phyloP scores from a whole-genome alignment of 2,888 invertebrate species.

The Sthenelais limicola region DNA sequence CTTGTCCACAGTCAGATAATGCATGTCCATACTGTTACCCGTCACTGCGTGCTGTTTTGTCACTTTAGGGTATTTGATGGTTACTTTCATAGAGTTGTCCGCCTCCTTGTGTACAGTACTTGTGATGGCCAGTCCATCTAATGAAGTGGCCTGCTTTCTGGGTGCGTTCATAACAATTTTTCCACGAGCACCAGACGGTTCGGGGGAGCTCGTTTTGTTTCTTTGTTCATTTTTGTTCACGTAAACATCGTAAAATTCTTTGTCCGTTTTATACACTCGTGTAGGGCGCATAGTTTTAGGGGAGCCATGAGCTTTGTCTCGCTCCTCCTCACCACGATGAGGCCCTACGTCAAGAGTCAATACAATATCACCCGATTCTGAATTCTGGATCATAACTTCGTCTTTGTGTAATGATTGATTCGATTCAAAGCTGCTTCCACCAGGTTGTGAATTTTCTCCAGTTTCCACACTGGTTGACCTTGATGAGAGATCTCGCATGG shows the following conservation, averaged over 20 bases:
- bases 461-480: constrained; percentile 31
- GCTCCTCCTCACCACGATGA: not conserved
- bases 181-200: not conserved
- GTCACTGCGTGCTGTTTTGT: constrained; percentile 20
- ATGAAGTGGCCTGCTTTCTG: not conserved
- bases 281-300: not conserved
- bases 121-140: constrained; percentile 42
- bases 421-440: constrained; percentile 20
- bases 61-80: constrained; percentile 54
- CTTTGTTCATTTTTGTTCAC: constrained; percentile 17
- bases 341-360: not conserved
- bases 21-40: not conserved
- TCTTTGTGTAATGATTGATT: not conserved
- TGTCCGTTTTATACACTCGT: constrained; percentile 15
- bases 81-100: constrained; percentile 59
- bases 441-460: constrained; percentile 9
- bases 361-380: not conserved
- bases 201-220: constrained; percentile 15
- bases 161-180: constrained; percentile 1
- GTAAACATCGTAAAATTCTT: constrained; percentile 12
- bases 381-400: not conserved
- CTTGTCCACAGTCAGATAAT: not conserved
- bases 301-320: not conserved
- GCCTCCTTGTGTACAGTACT: constrained; percentile 54
- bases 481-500: constrained; percentile 15